Conservation (phyloP, 2,113 vertebrate genomes). For the Bothrops jararaca region DNA sequence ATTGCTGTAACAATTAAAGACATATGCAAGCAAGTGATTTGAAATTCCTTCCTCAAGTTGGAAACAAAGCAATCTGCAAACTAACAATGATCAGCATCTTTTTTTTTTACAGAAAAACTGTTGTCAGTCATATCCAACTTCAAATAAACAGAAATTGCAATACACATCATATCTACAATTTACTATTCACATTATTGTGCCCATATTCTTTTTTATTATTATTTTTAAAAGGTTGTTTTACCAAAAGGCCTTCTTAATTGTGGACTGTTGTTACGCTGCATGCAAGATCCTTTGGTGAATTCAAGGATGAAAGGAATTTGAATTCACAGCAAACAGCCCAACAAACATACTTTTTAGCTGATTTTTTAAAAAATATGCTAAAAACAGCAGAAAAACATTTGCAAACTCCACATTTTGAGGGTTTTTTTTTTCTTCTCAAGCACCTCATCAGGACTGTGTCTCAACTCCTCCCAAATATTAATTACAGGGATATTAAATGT, state of each 20-base stretch:
- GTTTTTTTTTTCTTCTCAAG: neutral
- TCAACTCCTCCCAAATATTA: neutral
- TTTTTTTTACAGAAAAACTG: neutral
- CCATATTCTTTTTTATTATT: neutral
- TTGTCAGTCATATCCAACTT: neutral
- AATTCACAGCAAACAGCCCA: neutral
- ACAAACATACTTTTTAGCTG: neutral
- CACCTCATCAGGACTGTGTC: neutral
- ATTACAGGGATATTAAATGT: slow-evolving; percentile 3
- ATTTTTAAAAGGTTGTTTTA: neutral
- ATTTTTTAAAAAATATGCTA: neutral
- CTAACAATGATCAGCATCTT: neutral
- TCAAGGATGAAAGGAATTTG: neutral
- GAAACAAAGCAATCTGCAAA: neutral
- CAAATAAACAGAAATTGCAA: neutral
- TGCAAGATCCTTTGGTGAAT: neutral
- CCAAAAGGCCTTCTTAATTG: neutral
- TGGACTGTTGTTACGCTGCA: neutral
- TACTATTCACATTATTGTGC: neutral
- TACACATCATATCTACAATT: neutral
- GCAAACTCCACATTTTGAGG: neutral
- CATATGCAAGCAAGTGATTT: neutral
- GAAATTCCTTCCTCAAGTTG: neutral
- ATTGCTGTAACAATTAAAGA: neutral
- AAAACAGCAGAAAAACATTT: neutral